Base-by-base conservation (phyloP, 2,113 vertebrate genomes). In the Caranx melampygus region DNA sequence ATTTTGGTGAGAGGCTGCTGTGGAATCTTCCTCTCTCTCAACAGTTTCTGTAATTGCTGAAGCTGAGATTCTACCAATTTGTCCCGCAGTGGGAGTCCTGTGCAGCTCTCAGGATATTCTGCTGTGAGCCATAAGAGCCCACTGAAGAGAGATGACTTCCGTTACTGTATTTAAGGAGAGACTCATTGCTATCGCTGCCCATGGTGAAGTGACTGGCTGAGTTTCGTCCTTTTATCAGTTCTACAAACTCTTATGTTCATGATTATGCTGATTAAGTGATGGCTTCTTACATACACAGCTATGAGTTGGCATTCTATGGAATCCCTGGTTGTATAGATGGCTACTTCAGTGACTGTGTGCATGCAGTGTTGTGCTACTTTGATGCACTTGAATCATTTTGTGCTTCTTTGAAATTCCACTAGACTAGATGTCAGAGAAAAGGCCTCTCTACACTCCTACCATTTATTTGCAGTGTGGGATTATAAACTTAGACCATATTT, bases 101-200 rank as follows among this genome's bases (percentile, higher is more conserved):
- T 35, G 55, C 26, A 44, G 20, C n/a, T 35, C 11, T 79, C 2
- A 11, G 11, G 37, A 45, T 13, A 31, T 37, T 72, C 21, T 61
- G 61, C 72, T 69, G 58, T 47, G 45, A 77, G 55, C 42, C 44
- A 26, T 42, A 61, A 33, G 45, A 84, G 62, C 57, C 40, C 67
- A 18, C 16, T 12, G 59, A 44, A 44, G 47, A 45, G 58, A 61
- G 40, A 40, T 63, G 59, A 64, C 40, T 14, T 44, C 6, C 31
- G 59, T 63, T 20, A 54, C 21, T 54, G 33, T 58, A 18, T 63
- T 45, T 51, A 11, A 58, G 20, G 15, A 58, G 7, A 63, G 59
- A 11, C 16, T 40, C 33, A 11, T 33, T 79, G 33, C 51, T 57
- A 20, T n/a, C 18, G 14, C 21, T 21, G 58, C 35, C 51, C n/a